phyloP scores from a whole-genome alignment of 2,797 vertebrate genomes.

The Epinephelus malabaricus region DNA sequence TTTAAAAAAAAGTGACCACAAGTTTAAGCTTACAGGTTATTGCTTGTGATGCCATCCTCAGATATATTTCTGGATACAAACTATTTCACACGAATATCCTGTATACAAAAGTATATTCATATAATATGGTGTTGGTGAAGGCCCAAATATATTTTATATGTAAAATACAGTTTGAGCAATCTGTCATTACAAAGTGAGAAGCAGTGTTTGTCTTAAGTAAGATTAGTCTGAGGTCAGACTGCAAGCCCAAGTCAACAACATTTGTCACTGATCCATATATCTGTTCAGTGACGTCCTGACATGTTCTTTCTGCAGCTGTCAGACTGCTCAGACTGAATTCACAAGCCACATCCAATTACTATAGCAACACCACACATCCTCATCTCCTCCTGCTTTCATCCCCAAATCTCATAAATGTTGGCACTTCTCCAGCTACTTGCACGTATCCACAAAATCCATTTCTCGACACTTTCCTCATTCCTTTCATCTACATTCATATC shows the following conservation, averaged over 20 bases:
- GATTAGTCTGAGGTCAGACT: conserved; percentile 44
- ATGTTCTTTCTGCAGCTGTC: conserved; percentile 52
- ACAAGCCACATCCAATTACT: conserved; percentile 36
- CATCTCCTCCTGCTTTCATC: conserved; percentile 31
- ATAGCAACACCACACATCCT: conserved; percentile 16
- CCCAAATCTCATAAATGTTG: conserved; percentile 39
- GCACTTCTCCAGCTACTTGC: conserved; percentile 23
- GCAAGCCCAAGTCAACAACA: conserved; percentile 36
- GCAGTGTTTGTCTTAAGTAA: conserved; percentile 2
- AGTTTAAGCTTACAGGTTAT: background rate
- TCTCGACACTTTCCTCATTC: conserved; percentile 23
- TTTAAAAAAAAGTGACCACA: conserved; percentile 4
- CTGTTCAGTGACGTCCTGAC: conserved; percentile 54
- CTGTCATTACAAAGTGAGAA: conserved; percentile 12
- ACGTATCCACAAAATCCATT: conserved; percentile 30
- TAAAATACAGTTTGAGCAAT: conserved; percentile 17
- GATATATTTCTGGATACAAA: background rate
- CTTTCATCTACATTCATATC: conserved; percentile 35
- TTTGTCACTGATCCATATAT: conserved; percentile 48
- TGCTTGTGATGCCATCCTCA: background rate
- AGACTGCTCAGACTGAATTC: conserved; percentile 26
- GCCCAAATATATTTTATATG: background rate
- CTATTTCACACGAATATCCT: background rate
- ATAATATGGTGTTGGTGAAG: conserved; percentile 16
- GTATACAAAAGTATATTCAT: conserved; percentile 6